Base-by-base conservation (phyloP, 2,797 vertebrate genomes). In the Epinephelus awoara region DNA sequence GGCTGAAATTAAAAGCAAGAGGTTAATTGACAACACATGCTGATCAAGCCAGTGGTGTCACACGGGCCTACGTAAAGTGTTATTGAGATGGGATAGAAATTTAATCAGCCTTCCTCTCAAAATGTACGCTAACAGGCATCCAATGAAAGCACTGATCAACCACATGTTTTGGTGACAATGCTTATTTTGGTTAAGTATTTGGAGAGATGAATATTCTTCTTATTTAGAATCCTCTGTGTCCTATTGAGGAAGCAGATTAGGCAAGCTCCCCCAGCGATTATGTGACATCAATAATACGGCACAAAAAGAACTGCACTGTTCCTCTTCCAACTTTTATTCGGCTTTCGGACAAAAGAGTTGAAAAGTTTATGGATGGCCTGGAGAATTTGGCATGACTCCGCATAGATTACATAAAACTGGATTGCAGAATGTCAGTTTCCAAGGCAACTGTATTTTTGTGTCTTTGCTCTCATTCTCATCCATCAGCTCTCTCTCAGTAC, bases 401-500 rank as follows among this genome's bases (percentile, higher is more conserved):
- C 66, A 49, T 55, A 58, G 71, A 90, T 92, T 90, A 88, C 82
- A 85, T 86, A 89, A 88, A 89, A 75, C 66, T 77, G 77, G 74
- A 86, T 76, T 67, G 82, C 73, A 86, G 80, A 63, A 78, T 70
- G 76, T 85, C 79, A 65, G 92, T 93, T 91, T 89, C 92, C 92
- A 88, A 83, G 91, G 91, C 89, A 92, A 93, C 91, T 78, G 77
- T 77, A 23, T 71, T 83, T 88, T 87, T 78, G 75, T 84, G 69
- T 88, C 51, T 80, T 82, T 85, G 69, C 74, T 82, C 75, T 87
- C 61, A 66, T 83, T 82, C 79, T 80, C 58, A 68, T 84, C 80
- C 62, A 59, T 88, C 66, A 77, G 63, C 78, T 88, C 73, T 78
- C 73, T 78, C 79, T 42, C 51, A 56, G 42, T 54, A 65, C 67